Conservation (phyloP, 2,888 invertebrate species). For the Diadromus collaris region DNA sequence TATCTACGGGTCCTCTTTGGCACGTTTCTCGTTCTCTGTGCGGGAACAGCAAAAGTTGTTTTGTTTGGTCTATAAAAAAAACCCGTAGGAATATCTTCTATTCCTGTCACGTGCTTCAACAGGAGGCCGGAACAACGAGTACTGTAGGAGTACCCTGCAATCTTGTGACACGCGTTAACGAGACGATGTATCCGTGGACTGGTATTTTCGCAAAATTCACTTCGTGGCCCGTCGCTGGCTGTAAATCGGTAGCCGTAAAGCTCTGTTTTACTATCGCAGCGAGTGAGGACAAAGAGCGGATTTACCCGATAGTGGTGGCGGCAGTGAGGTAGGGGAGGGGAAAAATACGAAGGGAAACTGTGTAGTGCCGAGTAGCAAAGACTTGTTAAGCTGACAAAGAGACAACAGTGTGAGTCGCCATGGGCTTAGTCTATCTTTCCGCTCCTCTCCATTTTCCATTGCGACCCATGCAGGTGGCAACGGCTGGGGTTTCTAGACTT, state of each 20-base stretch:
- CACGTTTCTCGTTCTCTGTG: no score
- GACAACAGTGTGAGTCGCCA: background rate
- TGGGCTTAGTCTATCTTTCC: constrained; percentile 1
- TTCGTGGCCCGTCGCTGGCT: no score
- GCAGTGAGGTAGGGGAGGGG: background rate
- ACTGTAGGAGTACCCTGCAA: no score
- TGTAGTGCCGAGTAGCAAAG: no score
- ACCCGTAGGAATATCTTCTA: no score
- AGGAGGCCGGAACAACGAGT: no score
- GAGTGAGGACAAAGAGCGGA: constrained; percentile 25
- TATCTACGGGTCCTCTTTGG: no score
- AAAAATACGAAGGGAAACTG: constrained; percentile 2
- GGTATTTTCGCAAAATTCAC: no score
- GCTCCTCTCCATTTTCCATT: constrained; percentile 2
- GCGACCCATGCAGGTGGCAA: background rate
- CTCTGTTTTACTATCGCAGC: constrained; percentile 16
- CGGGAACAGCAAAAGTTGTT: no score
- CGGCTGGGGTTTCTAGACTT: constrained; percentile 26
- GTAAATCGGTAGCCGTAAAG: background rate
- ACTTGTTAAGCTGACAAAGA: constrained; percentile 34
- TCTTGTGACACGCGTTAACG: no score
- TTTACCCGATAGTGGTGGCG: background rate
- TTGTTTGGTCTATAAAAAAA: no score
- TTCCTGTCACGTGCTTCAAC: no score
- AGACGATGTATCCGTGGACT: background rate